Evolutionary conservation across 2,113 vertebrate genomes (phyloP).

Genomic region (Brevimyrus niger): DNA sequence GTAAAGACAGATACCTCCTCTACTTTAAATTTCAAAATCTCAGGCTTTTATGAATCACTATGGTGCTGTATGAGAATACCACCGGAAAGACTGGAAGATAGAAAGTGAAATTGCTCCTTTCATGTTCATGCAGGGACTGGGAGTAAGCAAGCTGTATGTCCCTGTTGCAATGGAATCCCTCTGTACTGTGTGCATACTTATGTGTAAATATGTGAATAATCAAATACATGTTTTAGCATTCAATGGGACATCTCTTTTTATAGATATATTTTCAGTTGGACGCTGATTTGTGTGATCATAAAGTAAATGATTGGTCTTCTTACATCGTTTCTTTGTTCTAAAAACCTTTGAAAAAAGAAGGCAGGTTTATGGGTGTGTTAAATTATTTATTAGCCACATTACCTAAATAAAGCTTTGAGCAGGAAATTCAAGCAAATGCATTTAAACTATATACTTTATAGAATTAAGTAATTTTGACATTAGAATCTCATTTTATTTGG

Average conservation of each 20-base stretch:
- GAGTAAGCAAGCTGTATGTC: not conserved
- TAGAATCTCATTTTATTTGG: not conserved
- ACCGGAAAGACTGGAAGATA: not conserved
- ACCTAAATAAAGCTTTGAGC: slow-evolving; percentile 29
- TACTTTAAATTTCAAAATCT: not conserved
- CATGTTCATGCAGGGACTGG: not conserved
- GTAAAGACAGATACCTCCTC: not conserved
- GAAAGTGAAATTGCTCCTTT: not conserved
- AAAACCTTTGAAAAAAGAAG: slow-evolving; percentile 34
- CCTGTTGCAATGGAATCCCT: not conserved
- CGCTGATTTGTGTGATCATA: slow-evolving; percentile 37
- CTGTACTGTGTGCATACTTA: slow-evolving; percentile 19
- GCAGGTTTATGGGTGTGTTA: slow-evolving; percentile 27
- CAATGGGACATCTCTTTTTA: not conserved
- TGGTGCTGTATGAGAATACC: not conserved
- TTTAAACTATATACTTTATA: not conserved
- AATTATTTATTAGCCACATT: slow-evolving; percentile 38
- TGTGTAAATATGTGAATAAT: not conserved
- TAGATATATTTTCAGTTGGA: not conserved
- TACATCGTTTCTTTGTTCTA: slow-evolving; percentile 25
- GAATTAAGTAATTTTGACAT: not conserved
- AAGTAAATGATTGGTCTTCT: slow-evolving; percentile 48
- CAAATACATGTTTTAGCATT: not conserved
- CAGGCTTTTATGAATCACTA: not conserved
- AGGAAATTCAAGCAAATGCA: not conserved